Conservation (phyloP, 2,888 invertebrate species). For the Tetragonisca angustula region DNA sequence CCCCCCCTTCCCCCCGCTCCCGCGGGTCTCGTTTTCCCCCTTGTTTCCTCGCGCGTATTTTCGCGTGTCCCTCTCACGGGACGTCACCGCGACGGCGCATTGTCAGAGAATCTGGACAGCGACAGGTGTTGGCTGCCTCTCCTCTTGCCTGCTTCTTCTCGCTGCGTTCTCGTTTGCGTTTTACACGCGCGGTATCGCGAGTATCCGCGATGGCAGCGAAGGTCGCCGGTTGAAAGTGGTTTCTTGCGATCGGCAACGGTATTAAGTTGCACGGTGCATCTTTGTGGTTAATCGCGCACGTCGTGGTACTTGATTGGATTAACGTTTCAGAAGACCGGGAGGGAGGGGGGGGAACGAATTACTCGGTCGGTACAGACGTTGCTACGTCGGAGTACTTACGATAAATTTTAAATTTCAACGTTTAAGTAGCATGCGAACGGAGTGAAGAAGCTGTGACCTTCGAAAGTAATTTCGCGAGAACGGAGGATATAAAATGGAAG, state of each 20-base stretch:
- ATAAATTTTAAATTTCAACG: too few species aligned
- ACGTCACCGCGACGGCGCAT: constrained; percentile 9
- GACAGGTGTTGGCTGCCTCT: constrained; percentile 27
- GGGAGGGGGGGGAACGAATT: neutral
- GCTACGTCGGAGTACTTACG: too few species aligned
- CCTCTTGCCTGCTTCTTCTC: constrained; percentile 6
- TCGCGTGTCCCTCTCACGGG: constrained; percentile 15
- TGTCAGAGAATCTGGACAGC: constrained; percentile 21
- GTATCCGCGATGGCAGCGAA: neutral
- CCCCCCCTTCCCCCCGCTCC: too few species aligned
- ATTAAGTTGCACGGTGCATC: neutral
- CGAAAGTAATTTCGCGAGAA: too few species aligned
- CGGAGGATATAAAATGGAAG: too few species aligned
- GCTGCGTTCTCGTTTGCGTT: neutral
- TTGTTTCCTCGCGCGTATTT: neutral
- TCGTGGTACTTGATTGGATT: neutral
- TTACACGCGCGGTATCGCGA: neutral
- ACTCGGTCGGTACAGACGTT: neutral
- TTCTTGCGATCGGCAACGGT: neutral
- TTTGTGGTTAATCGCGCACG: neutral
- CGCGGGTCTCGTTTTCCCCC: neutral
- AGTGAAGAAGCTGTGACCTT: too few species aligned
- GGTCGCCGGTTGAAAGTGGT: constrained; percentile 3
- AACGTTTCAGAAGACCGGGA: neutral
- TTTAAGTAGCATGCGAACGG: too few species aligned